Conservation (phyloP, 2,797 vertebrate species). For the Pachyuromys duprasi region DNA sequence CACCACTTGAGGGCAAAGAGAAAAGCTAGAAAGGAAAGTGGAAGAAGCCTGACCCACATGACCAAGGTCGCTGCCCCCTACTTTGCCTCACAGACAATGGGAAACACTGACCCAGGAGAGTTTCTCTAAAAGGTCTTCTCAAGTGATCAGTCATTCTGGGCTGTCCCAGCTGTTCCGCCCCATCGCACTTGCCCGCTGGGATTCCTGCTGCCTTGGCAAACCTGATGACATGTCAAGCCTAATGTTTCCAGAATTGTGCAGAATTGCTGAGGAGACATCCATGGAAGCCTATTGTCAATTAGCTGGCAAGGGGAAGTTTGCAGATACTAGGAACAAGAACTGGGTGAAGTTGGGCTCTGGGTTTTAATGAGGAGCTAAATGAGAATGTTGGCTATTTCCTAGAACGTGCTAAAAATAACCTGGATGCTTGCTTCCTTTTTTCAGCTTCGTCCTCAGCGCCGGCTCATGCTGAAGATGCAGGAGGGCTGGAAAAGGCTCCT, state of each 20-base stretch:
- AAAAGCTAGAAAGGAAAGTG: neutral
- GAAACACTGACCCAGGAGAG: conserved; percentile 33
- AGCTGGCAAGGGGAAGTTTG: conserved; percentile 12
- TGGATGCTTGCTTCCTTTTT: conserved; percentile 26
- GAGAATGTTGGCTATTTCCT: conserved; percentile 72
- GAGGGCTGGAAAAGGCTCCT: conserved; percentile 43
- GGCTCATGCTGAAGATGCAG: conserved; percentile 51
- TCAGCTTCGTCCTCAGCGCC: conserved; percentile 42
- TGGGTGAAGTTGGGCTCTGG: conserved; percentile 26
- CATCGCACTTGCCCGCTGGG: conserved; percentile 63
- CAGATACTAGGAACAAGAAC: conserved; percentile 69
- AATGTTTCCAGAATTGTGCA: conserved; percentile 74
- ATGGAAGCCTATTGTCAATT: conserved; percentile 61
- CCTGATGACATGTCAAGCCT: conserved; percentile 67
- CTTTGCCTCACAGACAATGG: neutral
- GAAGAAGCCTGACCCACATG: neutral
- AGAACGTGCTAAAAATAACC: conserved; percentile 74
- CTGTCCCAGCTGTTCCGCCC: conserved; percentile 28
- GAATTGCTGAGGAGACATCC: conserved; percentile 70
- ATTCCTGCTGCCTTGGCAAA: conserved; percentile 79
- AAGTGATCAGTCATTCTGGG: neutral
- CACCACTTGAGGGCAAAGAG: neutral
- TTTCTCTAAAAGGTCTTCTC: neutral
- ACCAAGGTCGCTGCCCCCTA: neutral
- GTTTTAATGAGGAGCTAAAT: conserved; percentile 71